phyloP scores from a whole-genome alignment of 2,888 invertebrate genomes.

The Polydrusus cervinus region DNA sequence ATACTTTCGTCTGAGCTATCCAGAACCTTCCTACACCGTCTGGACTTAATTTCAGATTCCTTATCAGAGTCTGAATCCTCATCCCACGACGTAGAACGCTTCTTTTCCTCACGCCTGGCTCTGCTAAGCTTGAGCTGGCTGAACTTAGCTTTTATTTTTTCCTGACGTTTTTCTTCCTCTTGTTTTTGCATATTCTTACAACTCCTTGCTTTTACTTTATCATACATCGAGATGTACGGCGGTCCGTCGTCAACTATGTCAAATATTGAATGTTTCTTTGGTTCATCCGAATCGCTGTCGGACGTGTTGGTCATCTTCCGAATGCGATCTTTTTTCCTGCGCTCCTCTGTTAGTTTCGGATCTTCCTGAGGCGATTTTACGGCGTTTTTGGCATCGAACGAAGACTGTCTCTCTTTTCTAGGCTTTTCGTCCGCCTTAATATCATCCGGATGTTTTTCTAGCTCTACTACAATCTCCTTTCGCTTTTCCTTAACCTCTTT shows the following conservation, averaged over 20 bases:
- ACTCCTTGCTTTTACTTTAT: conserved; percentile 95
- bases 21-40: conserved; percentile 66
- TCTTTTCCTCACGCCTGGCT: conserved; percentile 91
- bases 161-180: conserved; percentile 89
- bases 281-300: conserved; percentile 85
- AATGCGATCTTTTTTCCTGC: conserved; percentile 60
- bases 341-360: conserved; percentile 57
- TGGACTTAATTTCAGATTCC: conserved; percentile 63
- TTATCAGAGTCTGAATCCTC: conserved; percentile 84
- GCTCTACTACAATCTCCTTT: conserved; percentile 44
- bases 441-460: conserved; percentile 55
- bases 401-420: conserved; percentile 54
- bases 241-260: conserved; percentile 93
- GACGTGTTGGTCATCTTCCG: conserved; percentile 74
- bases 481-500: conserved; percentile 53
- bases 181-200: conserved; percentile 95
- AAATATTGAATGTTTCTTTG: conserved; percentile 93
- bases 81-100: conserved; percentile 90
- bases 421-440: conserved; percentile 53
- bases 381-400: conserved; percentile 43
- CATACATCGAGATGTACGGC: conserved; percentile 97
- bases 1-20: conserved; percentile 68
- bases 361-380: conserved; percentile 59
- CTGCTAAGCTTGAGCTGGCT: conserved; percentile 90
- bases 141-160: conserved; percentile 92